Base-by-base conservation (phyloP, 30 jellyfish, hydroid and myxozoan genomes). In the Aurelia sp. region DNA sequence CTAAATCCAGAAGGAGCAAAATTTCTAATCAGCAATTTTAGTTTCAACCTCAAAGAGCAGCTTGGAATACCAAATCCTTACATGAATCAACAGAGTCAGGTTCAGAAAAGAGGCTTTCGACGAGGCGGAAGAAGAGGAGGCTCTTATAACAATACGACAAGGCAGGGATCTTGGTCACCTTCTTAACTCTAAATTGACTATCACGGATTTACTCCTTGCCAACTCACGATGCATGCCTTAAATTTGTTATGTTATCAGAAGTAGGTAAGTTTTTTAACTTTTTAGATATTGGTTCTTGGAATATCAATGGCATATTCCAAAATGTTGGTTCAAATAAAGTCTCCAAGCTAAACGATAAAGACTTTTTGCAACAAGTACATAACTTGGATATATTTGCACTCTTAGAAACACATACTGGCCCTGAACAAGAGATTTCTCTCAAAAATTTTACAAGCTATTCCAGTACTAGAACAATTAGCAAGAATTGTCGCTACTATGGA, bases 321-420 rank as follows among this genome's bases (percentile, higher is more conserved):
- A 31, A 33, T 18, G 33, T 68, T 68, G 60, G 80, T 68, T 12
- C 4, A 18, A 68, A 33, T 33, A 68, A 68, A 41, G 80, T 68
- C 80, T 68, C 80, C 57, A 20, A 68, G 35, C 16, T 68, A 20
- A 18, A 0, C 0, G 80, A 68, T 68, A 58, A 19, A 0, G 80
- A 68, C 33, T 68, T 68, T 33, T 58, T 20, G n/a, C 16, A 68
- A 4, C 15, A 55, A 20, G 3, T 68, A n/a, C n/a, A 20, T 41
- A 68, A 68, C 44, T 33, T 68, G 35, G 60, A 68, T 33, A 27
- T 27, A 8, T 68, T 68, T 68, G 60, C 80, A 24, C 80, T 68
- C 19, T 24, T 64, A 68, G 80, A 68, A 68, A 24, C 80, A 20
- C 80, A 68, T 33, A 68, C 80, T 68, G 59, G 80, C 1, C 80